A percentile compares a stretch with the other conserved stretches of the same genome.
Conservation (phyloP, 30 jellyfish, hydroid and myxozoan species). For the Turritopsis rubra region DNA sequence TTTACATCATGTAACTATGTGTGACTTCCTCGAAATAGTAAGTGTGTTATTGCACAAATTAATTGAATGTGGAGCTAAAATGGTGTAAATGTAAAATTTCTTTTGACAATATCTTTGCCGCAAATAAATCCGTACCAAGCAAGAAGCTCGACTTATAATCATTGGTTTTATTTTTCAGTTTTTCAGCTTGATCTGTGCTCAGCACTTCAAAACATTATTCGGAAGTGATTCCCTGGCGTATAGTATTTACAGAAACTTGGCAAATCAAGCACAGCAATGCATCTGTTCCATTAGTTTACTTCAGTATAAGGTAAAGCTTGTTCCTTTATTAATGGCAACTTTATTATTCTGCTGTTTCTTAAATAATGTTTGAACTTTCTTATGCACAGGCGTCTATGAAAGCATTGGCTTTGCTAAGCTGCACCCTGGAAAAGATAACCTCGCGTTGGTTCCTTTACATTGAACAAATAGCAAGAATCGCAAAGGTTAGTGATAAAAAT, state of each 20-base stretch:
- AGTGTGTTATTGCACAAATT: slow-evolving; percentile 14
- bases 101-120: too few relatives aligned
- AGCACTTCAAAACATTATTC: slow-evolving; percentile 31
- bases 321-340: not conserved
- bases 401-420: slow-evolving; percentile 35
- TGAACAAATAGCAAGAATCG: slow-evolving; percentile 13
- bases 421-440: slow-evolving; percentile 35
- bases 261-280: slow-evolving; percentile 31
- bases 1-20: slow-evolving; percentile 28
- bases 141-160: too few relatives aligned
- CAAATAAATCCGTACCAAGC: too few relatives aligned
- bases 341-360: not conserved
- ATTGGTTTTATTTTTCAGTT: slow-evolving; percentile 4
- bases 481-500: not conserved
- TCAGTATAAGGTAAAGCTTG: slow-evolving; percentile 18
- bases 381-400: slow-evolving; percentile 20
- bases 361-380: not conserved
- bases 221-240: slow-evolving; percentile 38
- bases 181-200: slow-evolving; percentile 30
- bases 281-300: slow-evolving; percentile 21
- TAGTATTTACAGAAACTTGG: slow-evolving; percentile 30
- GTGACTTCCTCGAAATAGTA: slow-evolving; percentile 23
- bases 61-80: too few relatives aligned
- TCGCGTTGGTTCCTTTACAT: slow-evolving; percentile 32
- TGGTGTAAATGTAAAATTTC: too few relatives aligned